Base-by-base conservation (phyloP, 2,888 invertebrate genomes). In the Tachina lurida region DNA sequence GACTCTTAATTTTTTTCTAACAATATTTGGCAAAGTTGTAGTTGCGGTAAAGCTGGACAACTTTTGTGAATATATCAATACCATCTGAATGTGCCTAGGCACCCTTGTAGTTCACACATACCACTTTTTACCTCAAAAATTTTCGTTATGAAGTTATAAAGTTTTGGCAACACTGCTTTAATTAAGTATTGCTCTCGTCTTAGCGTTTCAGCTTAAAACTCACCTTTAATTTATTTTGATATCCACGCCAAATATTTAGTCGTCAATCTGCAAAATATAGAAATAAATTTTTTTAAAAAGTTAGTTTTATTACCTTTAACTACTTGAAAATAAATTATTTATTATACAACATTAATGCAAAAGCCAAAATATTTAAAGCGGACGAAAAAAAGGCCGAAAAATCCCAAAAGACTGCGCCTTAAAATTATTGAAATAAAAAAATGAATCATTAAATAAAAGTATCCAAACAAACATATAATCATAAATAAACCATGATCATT, bases 401-500 rank as follows among this genome's bases (percentile, higher is more conserved):
- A 54, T 56, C 56, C 62, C 49, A 70, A 71, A 65, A 63, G 76
- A 22, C 80, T 62, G 52, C 80, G 73, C 84, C 80, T 84, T 84
- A 68, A 81, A 84, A 77, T n/a, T n/a, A 56, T 60, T 17, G 1
- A 13, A n/a, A 74, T 68, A 2, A 17, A 7, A 52, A 70, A 74
- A 39, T 62, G 13, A 63, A 43, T 58, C 45, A 60, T 47, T 63
- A 63, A 84, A 74, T 52, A 67, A 76, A 67, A 73, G 10, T 74
- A 62, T 54, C 70, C 56, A 45, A 49, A 73, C 45, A 67, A 62
- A 74, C 31, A 31, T 31, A 31, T 7, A 5, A 31, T 7, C 31
- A 31, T 17, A 41, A 8, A 45, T 75, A 63, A 76, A 81, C 56
- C 67, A 84, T 84, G 76, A 60, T 41, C 80, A 73, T 73, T 77